Conservation (phyloP, 2,888 invertebrate species). For the Drosophila parthenogenetica region DNA sequence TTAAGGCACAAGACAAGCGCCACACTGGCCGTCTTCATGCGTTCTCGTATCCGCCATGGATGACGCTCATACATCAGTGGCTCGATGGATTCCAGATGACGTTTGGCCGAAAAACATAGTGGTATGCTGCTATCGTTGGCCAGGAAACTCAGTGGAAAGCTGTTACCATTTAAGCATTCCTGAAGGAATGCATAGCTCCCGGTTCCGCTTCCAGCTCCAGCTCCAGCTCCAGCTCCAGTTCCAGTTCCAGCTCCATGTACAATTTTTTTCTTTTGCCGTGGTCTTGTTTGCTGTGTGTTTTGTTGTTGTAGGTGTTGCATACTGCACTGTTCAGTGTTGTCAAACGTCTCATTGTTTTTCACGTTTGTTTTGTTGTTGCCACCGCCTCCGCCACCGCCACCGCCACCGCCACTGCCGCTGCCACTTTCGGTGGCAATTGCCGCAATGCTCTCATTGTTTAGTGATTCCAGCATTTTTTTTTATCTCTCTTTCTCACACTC, state of each 20-base stretch:
- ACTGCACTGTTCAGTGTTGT: not conserved
- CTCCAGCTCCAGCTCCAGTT: too few relatives aligned
- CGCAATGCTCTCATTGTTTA: conserved; percentile 45
- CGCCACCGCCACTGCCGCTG: conserved; percentile 30
- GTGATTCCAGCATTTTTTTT: conserved; percentile 63
- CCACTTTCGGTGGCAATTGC: conserved; percentile 34
- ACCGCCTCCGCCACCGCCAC: not conserved
- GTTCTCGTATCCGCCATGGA: conserved; percentile 96
- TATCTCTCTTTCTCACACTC: not conserved
- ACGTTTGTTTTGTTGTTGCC: conserved; percentile 7
- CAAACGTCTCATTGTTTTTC: not conserved
- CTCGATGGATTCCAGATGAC: conserved; percentile 90
- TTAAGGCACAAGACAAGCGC: conserved; percentile 98
- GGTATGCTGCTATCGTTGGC: conserved; percentile 51
- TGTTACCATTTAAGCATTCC: too few relatives aligned
- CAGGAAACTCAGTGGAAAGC: not conserved
- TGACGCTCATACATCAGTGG: conserved; percentile 89
- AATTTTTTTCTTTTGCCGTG: too few relatives aligned
- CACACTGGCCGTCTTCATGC: conserved; percentile 99
- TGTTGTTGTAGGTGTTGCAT: not conserved
- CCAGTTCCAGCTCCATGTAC: too few relatives aligned
- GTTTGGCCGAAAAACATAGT: conserved; percentile 81
- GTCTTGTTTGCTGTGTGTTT: too few relatives aligned
- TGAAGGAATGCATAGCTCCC: too few relatives aligned
- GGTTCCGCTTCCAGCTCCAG: too few relatives aligned